Evolutionary conservation across 2,888 invertebrate species (phyloP).

Genomic region (Agonopterix arenella): DNA sequence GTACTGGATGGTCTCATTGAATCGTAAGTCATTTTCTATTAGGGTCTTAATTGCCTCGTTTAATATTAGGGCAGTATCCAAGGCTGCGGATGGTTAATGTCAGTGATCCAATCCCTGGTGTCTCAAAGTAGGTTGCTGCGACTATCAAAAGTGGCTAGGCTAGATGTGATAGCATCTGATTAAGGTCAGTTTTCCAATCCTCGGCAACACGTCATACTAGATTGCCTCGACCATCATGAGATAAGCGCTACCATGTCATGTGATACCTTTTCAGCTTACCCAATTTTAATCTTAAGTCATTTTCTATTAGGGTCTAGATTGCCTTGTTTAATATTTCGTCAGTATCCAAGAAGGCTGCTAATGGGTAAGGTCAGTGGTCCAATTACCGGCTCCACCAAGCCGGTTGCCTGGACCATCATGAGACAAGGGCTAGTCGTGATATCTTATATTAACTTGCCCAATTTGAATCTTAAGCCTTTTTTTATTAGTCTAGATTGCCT

Average conservation of each 20-base stretch:
- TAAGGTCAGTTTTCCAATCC: conserved; percentile 48
- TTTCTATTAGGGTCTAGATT: not conserved
- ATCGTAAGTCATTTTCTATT: conserved; percentile 80
- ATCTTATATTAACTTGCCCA: too few relatives aligned
- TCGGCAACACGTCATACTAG: conserved; percentile 84
- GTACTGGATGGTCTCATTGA: conserved; percentile 43
- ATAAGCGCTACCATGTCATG: conserved; percentile 92
- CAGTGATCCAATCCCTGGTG: conserved; percentile 83
- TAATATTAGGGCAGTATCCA: conserved; percentile 65
- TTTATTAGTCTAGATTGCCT: too few relatives aligned
- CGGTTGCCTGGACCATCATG: conserved; percentile 93
- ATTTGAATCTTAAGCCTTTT: too few relatives aligned
- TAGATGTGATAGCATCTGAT: conserved; percentile 79
- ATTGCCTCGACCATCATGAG: conserved; percentile 92
- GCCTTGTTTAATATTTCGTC: conserved; percentile 45
- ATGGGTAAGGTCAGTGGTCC: conserved; percentile 42
- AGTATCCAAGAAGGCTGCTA: conserved; percentile 59
- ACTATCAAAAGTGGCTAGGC: conserved; percentile 96
- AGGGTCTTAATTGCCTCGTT: not conserved
- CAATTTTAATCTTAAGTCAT: too few relatives aligned
- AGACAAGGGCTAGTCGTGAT: conserved; percentile 89
- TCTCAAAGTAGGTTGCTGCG: conserved; percentile 91
- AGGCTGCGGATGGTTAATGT: conserved; percentile 46
- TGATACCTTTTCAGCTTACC: too few relatives aligned
- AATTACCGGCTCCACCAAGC: too few relatives aligned